phyloP scores from a whole-genome alignment of 2,888 invertebrate genomes.

The Agrenia bidenticulata region DNA sequence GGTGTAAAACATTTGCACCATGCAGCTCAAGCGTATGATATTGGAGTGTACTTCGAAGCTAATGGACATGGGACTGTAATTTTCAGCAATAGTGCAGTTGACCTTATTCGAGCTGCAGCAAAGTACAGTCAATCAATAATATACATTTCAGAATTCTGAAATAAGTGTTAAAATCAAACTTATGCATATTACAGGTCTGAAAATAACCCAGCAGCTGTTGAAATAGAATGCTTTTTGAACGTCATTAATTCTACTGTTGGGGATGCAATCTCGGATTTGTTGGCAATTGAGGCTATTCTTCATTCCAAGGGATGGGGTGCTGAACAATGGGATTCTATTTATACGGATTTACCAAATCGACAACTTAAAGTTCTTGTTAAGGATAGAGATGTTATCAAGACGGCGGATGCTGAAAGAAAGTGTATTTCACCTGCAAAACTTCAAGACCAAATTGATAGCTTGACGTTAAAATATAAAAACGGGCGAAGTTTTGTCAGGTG shows the following conservation, averaged over 20 bases:
- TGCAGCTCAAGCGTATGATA: conserved; percentile 78
- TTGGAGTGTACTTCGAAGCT: conserved; percentile 98
- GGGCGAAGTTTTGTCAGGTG: conserved; percentile 85
- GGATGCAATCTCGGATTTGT: conserved; percentile 93
- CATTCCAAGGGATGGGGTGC: conserved; percentile 77
- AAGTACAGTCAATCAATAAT: conserved; percentile 19
- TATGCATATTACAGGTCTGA: conserved; percentile 40
- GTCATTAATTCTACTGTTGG: conserved; percentile 94
- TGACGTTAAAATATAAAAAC: conserved; percentile 68
- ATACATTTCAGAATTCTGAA: too few relatives aligned
- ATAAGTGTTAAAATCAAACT: not conserved
- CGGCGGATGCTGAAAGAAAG: conserved; percentile 81
- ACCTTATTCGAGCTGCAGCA: conserved; percentile 13
- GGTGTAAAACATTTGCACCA: conserved; percentile 97
- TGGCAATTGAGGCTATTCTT: conserved; percentile 88
- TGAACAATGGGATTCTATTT: conserved; percentile 76
- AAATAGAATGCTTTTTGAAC: conserved; percentile 71
- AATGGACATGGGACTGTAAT: conserved; percentile 97
- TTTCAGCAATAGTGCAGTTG: conserved; percentile 68
- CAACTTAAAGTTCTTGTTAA: conserved; percentile 84
- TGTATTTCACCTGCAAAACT: conserved; percentile 80
- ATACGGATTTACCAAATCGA: conserved; percentile 82
- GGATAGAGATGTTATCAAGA: conserved; percentile 81
- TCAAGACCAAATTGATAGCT: conserved; percentile 74
- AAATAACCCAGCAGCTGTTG: conserved; percentile 62